A percentile compares a stretch with the other conserved stretches of the same genome.
These are phyloP conservation scores for Abscondita cerata DNA, from an alignment of 2,888 invertebrate genomes.

Conservation along the genomic window DNA sequence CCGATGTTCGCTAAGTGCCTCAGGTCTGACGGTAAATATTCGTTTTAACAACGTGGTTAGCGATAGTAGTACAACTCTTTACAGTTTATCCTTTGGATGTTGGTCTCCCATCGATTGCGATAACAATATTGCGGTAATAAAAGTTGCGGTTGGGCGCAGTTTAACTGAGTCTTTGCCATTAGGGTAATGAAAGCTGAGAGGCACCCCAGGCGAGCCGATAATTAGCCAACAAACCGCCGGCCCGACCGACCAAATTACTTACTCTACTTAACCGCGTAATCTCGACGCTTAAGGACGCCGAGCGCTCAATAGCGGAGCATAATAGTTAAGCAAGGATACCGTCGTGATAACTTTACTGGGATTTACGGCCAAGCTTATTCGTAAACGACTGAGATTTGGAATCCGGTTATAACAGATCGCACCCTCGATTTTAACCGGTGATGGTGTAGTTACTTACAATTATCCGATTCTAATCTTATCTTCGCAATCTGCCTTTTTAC, in stretches of 20 bases:
- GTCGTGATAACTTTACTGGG: constrained; percentile 50
- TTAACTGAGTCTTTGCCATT: constrained; percentile 45
- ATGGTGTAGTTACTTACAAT: constrained; percentile 34
- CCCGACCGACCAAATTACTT: constrained; percentile 56
- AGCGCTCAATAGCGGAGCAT: constrained; percentile 49
- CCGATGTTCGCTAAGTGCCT: constrained; percentile 25
- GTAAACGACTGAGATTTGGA: constrained; percentile 49
- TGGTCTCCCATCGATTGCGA: constrained; percentile 32
- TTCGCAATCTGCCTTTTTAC: constrained; percentile 26
- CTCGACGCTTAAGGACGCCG: constrained; percentile 50
- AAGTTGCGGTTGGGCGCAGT: constrained; percentile 36
- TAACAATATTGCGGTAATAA: constrained; percentile 36
- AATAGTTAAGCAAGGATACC: constrained; percentile 52
- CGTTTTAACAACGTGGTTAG: constrained; percentile 24
- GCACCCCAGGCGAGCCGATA: constrained; percentile 54
- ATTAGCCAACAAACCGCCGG: constrained; percentile 57
- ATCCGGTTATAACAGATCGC: constrained; percentile 49
- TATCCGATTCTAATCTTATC: constrained; percentile 34
- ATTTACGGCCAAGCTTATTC: constrained; percentile 51
- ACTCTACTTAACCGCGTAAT: constrained; percentile 56
- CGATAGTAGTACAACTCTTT: constrained; percentile 32
- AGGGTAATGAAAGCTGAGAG: constrained; percentile 54
- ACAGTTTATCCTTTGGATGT: constrained; percentile 27
- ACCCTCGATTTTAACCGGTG: constrained; percentile 30
- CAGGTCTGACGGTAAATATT: constrained; percentile 26